Evolutionary conservation across 92 coral and sea anemone species (phyloP), one percentile per base, ranked within the genome.

Genomic region (Phenganax subtilis): DNA sequence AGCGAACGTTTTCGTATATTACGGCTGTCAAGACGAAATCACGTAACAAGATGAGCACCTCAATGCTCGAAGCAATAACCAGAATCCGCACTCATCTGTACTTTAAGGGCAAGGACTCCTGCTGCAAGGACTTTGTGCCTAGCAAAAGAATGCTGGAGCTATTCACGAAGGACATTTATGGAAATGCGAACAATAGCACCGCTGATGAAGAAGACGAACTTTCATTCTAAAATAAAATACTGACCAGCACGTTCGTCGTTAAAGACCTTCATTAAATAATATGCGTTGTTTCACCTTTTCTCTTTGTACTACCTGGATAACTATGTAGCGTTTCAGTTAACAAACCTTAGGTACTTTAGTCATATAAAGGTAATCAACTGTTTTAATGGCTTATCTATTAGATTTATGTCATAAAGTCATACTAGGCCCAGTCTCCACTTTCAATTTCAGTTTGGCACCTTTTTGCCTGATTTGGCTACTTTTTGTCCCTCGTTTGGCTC

Each of bases 71-170:
- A 29, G 77, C 77, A 0, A 73, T 73, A 11, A 59, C 54, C 16
- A n/a, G 57, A 73, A 73, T 73, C 54, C 77, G 77, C 11, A 51
- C 77, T 59, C 65, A 59, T 20, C 65, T 59, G 3, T 59, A 1
- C 65, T 59, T 59, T 20, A 59, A 59, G 65, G 25, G 25, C 65
- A 28, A 65, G 31, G 28, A 65, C 71, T 17, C 25, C 25, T 65
- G 71, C 71, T 65, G 71, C 71, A 65, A 65, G 31, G 71, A 65
- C 31, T 65, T 65, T 65, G 71, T 65, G 71, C 71, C 71, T 17
- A 65, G 71, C 71, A 28, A 28, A 37, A 65, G 71, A 17, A 65
- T 65, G 71, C 71, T 65, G 71, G 71, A 11, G 31, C 31, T 65
- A 65, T 65, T 65, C 71, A 17, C 71, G 2, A 65, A 65, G 30